These are phyloP conservation scores for Cercopithecus mona DNA, from an alignment of 2,113 vertebrate genomes.

Conservation along the genomic window DNA sequence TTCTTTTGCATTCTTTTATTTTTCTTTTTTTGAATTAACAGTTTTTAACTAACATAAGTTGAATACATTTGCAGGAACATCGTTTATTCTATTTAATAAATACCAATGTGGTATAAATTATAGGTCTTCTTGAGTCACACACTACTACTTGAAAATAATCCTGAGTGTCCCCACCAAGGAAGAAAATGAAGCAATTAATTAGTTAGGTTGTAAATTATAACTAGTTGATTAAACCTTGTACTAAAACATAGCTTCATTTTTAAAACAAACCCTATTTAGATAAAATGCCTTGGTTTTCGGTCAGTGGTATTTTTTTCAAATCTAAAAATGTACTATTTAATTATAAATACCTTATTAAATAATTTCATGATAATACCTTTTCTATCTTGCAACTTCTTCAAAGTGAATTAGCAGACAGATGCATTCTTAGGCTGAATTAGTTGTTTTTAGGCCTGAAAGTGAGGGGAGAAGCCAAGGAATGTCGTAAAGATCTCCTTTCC, in stretches of 20 bases:
- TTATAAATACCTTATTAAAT: too few relatives aligned
- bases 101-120: neutral
- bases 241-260: constrained; percentile 30
- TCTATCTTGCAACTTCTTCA: neutral
- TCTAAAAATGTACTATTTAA: neutral
- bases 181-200: constrained; percentile 9
- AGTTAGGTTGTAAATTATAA: constrained; percentile 25
- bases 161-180: neutral
- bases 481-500: neutral
- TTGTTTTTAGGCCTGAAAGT: neutral
- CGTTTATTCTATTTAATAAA: neutral
- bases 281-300: neutral
- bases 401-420: neutral
- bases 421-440: neutral
- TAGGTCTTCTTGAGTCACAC: neutral
- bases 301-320: neutral
- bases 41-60: neutral
- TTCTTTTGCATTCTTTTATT: neutral
- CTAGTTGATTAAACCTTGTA: neutral
- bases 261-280: neutral
- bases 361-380: too few relatives aligned
- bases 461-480: too few relatives aligned
- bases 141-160: neutral
- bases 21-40: neutral
- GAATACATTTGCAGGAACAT: neutral